Evolutionary conservation across 23 tunicate genomes (phyloP).

Genomic region (Ascidia mentula): DNA sequence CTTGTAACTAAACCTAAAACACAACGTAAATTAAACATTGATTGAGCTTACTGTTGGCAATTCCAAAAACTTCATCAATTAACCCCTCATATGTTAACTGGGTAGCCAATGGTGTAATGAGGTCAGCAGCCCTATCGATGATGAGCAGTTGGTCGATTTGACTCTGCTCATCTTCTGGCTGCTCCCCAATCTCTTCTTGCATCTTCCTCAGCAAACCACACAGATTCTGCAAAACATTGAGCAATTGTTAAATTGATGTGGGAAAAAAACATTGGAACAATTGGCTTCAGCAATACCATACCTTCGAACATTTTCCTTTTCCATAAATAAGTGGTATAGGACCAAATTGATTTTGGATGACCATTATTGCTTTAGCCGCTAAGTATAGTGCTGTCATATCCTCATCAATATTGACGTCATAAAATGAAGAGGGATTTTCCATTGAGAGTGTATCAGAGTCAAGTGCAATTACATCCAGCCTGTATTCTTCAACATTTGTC

Average conservation of each 20-base stretch:
- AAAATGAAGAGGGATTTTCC: conserved; percentile 56
- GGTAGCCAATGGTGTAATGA: conserved; percentile 73
- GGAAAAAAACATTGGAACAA: too few species aligned
- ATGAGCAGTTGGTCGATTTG: conserved; percentile 70
- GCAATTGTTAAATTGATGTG: neutral
- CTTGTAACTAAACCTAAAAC: neutral
- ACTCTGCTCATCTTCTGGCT: conserved; percentile 44
- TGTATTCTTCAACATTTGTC: conserved; percentile 64
- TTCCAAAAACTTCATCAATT: conserved; percentile 88
- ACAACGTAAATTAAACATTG: neutral
- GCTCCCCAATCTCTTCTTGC: conserved; percentile 42
- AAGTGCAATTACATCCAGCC: conserved; percentile 72
- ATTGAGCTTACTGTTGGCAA: conserved; percentile 46
- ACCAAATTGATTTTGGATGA: conserved; percentile 78
- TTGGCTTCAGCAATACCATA: too few species aligned
- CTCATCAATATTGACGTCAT: conserved; percentile 62
- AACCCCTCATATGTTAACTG: conserved; percentile 93
- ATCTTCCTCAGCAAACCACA: conserved; percentile 48
- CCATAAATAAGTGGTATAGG: conserved; percentile 75
- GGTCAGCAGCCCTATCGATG: conserved; percentile 72
- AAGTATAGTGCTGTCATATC: conserved; percentile 62
- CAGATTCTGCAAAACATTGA: neutral
- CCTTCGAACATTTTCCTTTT: conserved; percentile 69
- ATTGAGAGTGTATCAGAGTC: conserved; percentile 80
- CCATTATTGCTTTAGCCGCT: conserved; percentile 59